Evolutionary conservation across 2,797 vertebrate genomes (phyloP).

Genomic region (Zenarchopterus dispar): DNA sequence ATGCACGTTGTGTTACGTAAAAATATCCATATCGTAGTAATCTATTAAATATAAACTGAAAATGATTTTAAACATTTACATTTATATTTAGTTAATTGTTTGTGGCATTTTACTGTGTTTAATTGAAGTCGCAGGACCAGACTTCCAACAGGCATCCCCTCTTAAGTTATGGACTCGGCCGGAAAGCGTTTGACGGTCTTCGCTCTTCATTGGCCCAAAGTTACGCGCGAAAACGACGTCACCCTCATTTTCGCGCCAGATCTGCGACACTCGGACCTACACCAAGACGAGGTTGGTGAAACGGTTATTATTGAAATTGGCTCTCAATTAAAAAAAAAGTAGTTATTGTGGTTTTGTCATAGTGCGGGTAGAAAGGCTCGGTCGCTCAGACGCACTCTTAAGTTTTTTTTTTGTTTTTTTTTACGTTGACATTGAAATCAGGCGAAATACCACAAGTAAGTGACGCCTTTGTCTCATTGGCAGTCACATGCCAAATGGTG

Average conservation of each 20-base stretch:
- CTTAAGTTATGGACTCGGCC: not conserved
- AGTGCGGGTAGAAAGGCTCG: accelerated
- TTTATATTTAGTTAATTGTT: not conserved
- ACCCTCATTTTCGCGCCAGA: constrained; percentile 80
- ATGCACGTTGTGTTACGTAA: accelerated
- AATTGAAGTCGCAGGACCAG: accelerated
- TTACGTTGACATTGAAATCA: not conserved
- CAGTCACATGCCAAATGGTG: constrained; percentile 66
- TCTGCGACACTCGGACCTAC: constrained; percentile 21
- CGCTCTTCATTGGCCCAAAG: constrained; percentile 76
- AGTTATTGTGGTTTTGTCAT: accelerated
- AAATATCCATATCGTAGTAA: not conserved
- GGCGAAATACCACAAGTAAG: accelerated
- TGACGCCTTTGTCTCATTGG: constrained; percentile 56
- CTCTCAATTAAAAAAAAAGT: accelerated
- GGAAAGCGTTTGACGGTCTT: not conserved
- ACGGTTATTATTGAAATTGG: accelerated
- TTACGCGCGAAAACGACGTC: constrained; percentile 85
- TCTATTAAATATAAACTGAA: not conserved
- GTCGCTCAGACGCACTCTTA: not conserved
- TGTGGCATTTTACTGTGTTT: accelerated
- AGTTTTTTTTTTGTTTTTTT: accelerated
- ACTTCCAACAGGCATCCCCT: not conserved
- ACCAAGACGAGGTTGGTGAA: constrained; percentile 59
- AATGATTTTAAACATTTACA: no score